Base-by-base conservation (phyloP, 2,113 vertebrate species). In the Myotis yumanensis region DNA sequence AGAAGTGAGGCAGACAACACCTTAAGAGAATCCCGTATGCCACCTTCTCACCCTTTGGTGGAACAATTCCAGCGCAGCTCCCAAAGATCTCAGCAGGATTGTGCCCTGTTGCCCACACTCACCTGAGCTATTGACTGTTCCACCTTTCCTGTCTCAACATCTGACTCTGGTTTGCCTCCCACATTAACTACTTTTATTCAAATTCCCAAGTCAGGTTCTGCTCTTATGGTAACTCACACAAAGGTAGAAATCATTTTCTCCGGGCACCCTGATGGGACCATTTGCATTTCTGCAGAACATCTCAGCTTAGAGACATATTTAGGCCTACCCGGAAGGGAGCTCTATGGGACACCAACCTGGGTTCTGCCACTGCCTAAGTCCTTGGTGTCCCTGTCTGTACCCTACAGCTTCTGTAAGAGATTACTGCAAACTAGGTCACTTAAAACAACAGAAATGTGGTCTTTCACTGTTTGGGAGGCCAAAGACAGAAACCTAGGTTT, bases 321-420 rank as follows among this genome's bases (percentile, higher is more conserved):
- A 37, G 10, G 25, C 30, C 46, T 43, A 0, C 40, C 40, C 0
- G 9, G 30, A 32, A n/a, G 4, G 4, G 52, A 20, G 15, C 17
- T 46, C 16, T 11, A 4, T 0, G 5, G 1, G 35, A 35, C 0
- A 0, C 32, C 15, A 0, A 11, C n/a, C 69, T 28, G 0, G 0
- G 8, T 10, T 28, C 30, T 6, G 4, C 43, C 82, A 0, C 15
- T 1, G 2, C 32, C 12, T 15, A 20, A 10, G 10, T 54, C 30
- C 66, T 11, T 0, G 3, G 25, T 10, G 51, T 23, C 71, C 40
- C 4, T 11, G 52, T 37, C 8, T 0, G 1, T 25, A 48, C 43
- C 46, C 71, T 20, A 18, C 2, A 18, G 20, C 12, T 51, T 37
- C 32, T 16, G 35, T 37, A 22, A 83, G 20, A 40, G 9, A 23